Evolutionary conservation across 1,140 invertebrate species (phyloP).

Genomic region (Plutomurus gul): DNA sequence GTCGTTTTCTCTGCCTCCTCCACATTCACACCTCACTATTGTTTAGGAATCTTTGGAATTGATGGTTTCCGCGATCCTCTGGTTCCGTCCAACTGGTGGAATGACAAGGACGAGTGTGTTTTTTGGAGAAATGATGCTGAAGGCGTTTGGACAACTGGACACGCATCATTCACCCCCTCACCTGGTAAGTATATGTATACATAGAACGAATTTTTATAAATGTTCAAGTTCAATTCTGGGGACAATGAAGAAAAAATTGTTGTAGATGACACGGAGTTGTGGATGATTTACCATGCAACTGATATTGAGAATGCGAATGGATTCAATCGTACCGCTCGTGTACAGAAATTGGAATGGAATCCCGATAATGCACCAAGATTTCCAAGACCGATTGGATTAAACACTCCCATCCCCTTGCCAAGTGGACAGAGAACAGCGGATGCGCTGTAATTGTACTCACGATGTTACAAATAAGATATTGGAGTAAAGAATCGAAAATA

Average conservation of each 20-base stretch:
- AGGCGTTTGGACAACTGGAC: slow-evolving; percentile 9
- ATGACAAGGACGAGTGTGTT: slow-evolving; percentile 31
- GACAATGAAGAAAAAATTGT: neutral
- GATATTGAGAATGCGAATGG: slow-evolving; percentile 3
- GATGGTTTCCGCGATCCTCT: slow-evolving; percentile 31
- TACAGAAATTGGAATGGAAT: slow-evolving; percentile 45
- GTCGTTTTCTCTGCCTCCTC: slow-evolving; percentile 30
- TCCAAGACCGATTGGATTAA: slow-evolving; percentile 39
- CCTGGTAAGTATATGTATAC: neutral
- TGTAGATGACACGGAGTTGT: slow-evolving; percentile 36
- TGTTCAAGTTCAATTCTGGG: neutral
- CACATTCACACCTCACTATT: slow-evolving; percentile 5
- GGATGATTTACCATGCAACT: slow-evolving; percentile 48
- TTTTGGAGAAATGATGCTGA: slow-evolving; percentile 33
- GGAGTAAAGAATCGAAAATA: too few species aligned
- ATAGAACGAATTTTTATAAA: neutral
- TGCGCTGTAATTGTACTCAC: neutral
- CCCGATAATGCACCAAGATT: slow-evolving; percentile 43
- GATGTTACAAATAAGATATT: too few species aligned
- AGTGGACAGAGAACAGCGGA: slow-evolving; percentile 34
- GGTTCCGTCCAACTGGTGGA: slow-evolving; percentile 36
- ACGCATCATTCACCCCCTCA: slow-evolving; percentile 32
- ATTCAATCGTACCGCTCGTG: slow-evolving; percentile 28
- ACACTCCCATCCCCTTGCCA: neutral
- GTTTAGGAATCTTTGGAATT: slow-evolving; percentile 39